Evolutionary conservation across 2,113 vertebrate genomes (phyloP).

Genomic region (Arenaria interpres): DNA sequence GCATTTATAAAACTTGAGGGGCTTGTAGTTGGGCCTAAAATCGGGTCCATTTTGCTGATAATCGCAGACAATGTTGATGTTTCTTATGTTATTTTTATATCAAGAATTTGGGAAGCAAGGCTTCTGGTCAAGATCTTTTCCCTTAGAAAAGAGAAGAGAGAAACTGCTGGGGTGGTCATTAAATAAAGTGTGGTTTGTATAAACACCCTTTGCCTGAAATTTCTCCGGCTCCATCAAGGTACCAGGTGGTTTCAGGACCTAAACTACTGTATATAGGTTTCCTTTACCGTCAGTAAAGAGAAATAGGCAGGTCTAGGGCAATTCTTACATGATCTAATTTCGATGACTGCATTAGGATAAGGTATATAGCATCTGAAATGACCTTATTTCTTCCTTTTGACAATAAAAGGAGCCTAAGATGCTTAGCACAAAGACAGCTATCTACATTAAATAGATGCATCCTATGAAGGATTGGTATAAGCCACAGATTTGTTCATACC

Average conservation of each 20-base stretch:
- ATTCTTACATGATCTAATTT: not conserved
- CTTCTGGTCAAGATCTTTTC: not conserved
- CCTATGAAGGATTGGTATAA: not conserved
- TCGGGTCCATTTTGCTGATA: not conserved
- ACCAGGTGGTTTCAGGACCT: not conserved
- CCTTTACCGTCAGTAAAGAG: not conserved
- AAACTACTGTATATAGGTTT: not conserved
- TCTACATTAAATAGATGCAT: not conserved
- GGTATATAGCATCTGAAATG: not conserved
- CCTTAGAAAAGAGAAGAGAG: not conserved
- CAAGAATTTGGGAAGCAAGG: fast-evolving
- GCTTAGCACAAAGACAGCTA: not conserved
- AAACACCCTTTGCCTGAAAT: not conserved
- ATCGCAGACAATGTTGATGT: not conserved
- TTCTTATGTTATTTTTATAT: not conserved
- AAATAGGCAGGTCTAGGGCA: not conserved
- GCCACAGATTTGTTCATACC: not conserved
- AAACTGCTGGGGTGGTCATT: not conserved
- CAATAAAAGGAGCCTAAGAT: not conserved
- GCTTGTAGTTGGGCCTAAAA: not conserved
- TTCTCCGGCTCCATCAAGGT: not conserved
- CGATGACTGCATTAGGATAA: not conserved
- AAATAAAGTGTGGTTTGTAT: not conserved
- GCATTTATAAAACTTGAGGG: not conserved
- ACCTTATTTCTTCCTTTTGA: not conserved